These are phyloP conservation scores for Germaria angustata DNA, from an alignment of 2,888 invertebrate genomes.

Conservation along the genomic window DNA sequence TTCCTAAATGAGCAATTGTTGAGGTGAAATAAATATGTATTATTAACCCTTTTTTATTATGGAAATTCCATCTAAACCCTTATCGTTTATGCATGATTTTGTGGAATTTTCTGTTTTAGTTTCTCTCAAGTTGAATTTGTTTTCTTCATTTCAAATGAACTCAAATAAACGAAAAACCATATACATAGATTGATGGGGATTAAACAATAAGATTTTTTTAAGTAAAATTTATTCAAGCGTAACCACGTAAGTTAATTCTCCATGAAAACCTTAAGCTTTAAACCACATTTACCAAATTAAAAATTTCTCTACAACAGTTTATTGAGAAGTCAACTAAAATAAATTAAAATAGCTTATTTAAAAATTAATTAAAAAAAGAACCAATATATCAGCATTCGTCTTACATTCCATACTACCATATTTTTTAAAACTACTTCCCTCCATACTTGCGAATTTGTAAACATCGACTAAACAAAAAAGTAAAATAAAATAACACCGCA, in stretches of 20 bases:
- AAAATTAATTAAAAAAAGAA: no score
- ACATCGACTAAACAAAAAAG: not conserved
- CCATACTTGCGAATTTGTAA: not conserved
- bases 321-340: no score
- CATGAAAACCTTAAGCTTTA: not conserved
- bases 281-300: not conserved
- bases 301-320: slow-evolving; percentile 25
- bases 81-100: not conserved
- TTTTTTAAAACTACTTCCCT: not conserved
- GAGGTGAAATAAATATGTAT: not conserved
- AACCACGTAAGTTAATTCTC: not conserved
- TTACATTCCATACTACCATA: slow-evolving; percentile 45
- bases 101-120: not conserved
- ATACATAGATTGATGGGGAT: no score
- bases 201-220: no score
- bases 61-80: no score
- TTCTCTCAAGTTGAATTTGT: no score
- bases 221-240: slow-evolving; percentile 19
- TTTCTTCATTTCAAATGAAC: no score
- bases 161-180: not conserved
- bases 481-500: slow-evolving; percentile 3
- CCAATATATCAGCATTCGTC: not conserved
- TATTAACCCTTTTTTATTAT: no score
- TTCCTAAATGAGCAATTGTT: slow-evolving; percentile 43
- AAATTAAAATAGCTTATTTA: no score